Conservation (phyloP, 1,140 invertebrate genomes). For the Paraescarpia echinospica region DNA sequence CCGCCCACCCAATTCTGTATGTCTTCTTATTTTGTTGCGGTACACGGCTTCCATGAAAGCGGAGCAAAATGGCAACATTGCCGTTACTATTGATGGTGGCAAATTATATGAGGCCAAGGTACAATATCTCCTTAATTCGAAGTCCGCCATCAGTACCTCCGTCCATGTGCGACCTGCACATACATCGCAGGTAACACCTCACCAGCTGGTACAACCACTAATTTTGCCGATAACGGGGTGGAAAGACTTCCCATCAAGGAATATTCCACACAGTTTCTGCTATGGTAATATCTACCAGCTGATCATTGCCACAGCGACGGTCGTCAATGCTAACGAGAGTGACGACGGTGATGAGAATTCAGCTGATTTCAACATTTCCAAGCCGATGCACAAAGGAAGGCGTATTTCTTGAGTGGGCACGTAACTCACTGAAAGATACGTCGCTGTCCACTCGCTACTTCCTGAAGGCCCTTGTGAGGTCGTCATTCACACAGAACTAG, state of each 20-base stretch:
- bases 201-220: not conserved
- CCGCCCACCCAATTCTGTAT: too few species aligned
- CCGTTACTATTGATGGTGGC: too few species aligned
- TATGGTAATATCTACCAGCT: not conserved
- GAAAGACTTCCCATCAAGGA: slow-evolving; percentile 11
- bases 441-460: not conserved
- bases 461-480: not conserved
- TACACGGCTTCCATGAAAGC: too few species aligned
- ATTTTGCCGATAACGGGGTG: not conserved
- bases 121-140: too few species aligned
- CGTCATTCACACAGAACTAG: not conserved
- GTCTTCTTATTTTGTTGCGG: too few species aligned
- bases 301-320: not conserved
- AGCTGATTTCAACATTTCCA: not conserved
- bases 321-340: too few species aligned
- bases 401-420: slow-evolving; percentile 16
- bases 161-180: too few species aligned
- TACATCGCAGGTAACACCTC: not conserved
- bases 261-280: not conserved
- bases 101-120: too few species aligned
- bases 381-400: not conserved
- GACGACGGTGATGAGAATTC: not conserved
- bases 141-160: too few species aligned
- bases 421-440: not conserved
- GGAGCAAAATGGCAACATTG: too few species aligned